Evolutionary conservation across 2,888 invertebrate species (phyloP).

Genomic region (Epinotia nisella): DNA sequence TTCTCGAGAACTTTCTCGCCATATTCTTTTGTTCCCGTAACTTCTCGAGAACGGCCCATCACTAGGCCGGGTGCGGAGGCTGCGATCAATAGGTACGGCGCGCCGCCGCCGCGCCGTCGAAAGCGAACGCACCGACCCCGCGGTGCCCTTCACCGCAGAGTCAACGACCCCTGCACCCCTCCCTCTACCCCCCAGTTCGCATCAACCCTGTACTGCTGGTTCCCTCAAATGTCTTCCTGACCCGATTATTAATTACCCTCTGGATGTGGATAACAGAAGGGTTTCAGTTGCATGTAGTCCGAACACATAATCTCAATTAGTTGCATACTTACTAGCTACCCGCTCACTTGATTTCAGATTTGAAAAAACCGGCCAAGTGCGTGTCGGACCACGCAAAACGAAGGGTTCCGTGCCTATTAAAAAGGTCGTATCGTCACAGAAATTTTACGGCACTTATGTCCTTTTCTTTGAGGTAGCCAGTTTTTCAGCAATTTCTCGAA

Average conservation of each 20-base stretch:
- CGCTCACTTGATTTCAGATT: no score
- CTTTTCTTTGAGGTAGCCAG: no score
- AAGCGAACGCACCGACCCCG: constrained; percentile 81
- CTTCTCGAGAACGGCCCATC: no score
- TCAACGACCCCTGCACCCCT: constrained; percentile 75
- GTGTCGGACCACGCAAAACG: no score
- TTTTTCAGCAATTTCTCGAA: no score
- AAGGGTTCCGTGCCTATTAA: no score
- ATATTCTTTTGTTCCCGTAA: no score
- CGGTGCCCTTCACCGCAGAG: constrained; percentile 79
- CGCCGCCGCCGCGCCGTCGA: constrained; percentile 67
- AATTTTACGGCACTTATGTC: no score
- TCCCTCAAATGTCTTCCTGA: constrained; percentile 71
- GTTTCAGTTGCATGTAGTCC: background rate
- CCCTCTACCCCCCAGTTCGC: constrained; percentile 52
- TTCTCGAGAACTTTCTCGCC: no score
- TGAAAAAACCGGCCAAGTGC: no score
- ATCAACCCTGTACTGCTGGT: constrained; percentile 61
- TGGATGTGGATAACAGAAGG: constrained; percentile 18
- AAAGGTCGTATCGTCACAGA: no score
- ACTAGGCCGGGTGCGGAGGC: constrained; percentile 73
- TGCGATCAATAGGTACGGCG: constrained; percentile 79
- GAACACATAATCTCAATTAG: background rate
- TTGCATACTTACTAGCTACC: no score
- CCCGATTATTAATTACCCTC: constrained; percentile 65